Evolutionary conservation across 2,888 invertebrate species (phyloP).

Genomic region (Agrotis exclamationis): DNA sequence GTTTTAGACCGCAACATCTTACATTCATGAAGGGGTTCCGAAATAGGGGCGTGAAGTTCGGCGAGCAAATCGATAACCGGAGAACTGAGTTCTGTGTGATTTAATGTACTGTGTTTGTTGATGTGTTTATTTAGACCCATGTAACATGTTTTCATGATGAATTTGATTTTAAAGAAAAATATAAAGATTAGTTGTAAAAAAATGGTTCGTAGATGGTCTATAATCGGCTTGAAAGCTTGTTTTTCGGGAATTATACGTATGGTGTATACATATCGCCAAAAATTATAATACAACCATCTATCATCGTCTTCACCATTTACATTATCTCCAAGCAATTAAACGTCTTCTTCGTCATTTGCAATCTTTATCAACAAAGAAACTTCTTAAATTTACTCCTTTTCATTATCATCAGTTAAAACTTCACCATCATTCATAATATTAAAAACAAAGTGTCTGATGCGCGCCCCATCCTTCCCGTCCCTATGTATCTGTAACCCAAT

Average conservation of each 20-base stretch:
- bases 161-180: background rate
- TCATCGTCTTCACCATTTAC: too few species aligned
- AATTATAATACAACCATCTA: too few species aligned
- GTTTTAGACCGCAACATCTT: slow-evolving; percentile 74
- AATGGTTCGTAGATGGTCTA: too few species aligned
- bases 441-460: slow-evolving; percentile 8
- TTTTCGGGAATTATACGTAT: too few species aligned
- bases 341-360: background rate
- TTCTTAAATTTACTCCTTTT: background rate
- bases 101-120: background rate
- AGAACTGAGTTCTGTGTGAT: background rate
- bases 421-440: background rate
- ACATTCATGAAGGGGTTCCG: slow-evolving; percentile 76
- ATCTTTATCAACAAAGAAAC: background rate
- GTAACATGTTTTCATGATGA: background rate
- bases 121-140: background rate
- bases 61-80: slow-evolving; percentile 29
- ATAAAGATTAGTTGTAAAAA: too few species aligned
- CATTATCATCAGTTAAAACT: background rate
- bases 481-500: slow-evolving; percentile 71
- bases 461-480: slow-evolving; percentile 33
- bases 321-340: too few species aligned
- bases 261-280: too few species aligned
- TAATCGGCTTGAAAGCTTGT: too few species aligned
- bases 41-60: slow-evolving; percentile 37